phyloP scores from a whole-genome alignment of 2,797 vertebrate genomes.

The Oreochromis mossambicus region DNA sequence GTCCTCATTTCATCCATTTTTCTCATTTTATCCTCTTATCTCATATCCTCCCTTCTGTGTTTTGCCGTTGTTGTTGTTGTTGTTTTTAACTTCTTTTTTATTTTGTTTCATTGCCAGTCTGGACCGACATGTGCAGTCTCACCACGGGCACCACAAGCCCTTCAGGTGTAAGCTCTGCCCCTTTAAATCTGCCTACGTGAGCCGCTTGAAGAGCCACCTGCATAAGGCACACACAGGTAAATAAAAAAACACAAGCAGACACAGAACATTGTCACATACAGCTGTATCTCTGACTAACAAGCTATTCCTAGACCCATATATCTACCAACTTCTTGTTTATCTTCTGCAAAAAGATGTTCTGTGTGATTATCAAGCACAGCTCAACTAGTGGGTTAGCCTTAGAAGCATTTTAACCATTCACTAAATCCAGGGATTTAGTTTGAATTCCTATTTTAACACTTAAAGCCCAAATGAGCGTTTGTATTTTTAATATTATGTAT shows the following conservation, averaged over 20 bases:
- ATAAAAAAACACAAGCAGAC: slow-evolving; percentile 41
- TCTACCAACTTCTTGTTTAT: slow-evolving; percentile 7
- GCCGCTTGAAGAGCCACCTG: slow-evolving; percentile 96
- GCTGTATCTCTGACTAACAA: slow-evolving; percentile 23
- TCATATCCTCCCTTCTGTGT: slow-evolving; percentile 12
- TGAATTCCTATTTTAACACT: not conserved
- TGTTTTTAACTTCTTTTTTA: not conserved
- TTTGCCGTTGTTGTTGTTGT: not conserved
- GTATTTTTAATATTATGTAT: not conserved
- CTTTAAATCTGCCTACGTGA: slow-evolving; percentile 97
- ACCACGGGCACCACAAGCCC: slow-evolving; percentile 97
- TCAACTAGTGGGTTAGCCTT: not conserved
- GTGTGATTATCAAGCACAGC: not conserved
- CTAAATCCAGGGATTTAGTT: not conserved
- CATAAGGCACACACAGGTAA: slow-evolving; percentile 94
- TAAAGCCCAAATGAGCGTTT: not conserved
- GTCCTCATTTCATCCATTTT: slow-evolving; percentile 34
- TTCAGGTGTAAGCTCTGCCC: slow-evolving; percentile 98
- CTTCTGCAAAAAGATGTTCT: slow-evolving; percentile 1
- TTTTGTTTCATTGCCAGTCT: slow-evolving; percentile 74
- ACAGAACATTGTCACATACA: slow-evolving; percentile 12
- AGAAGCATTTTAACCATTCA: not conserved
- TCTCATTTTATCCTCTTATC: slow-evolving; percentile 42
- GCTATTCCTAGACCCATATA: not conserved
- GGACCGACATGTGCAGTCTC: slow-evolving; percentile 97